A percentile compares a stretch with the other conserved stretches of the same genome.
Evolutionary conservation across 2,113 vertebrate genomes (phyloP).

Genomic region (Eudyptes chrysolophus): DNA sequence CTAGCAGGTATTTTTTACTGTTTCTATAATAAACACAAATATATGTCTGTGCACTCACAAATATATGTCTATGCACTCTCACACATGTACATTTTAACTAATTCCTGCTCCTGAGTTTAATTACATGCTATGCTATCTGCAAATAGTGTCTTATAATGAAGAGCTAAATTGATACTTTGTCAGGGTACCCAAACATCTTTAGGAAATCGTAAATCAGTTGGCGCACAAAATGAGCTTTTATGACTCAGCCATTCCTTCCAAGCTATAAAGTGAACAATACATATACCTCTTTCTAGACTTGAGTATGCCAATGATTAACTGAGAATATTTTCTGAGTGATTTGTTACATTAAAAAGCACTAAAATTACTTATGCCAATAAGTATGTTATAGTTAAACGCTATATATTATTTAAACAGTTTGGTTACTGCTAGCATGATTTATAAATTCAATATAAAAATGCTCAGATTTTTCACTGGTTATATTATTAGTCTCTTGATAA

Average conservation of each 20-base stretch:
- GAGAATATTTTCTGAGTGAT: conserved; percentile 7
- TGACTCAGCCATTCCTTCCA: background rate
- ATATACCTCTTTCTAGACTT: background rate
- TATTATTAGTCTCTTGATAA: conserved; percentile 75
- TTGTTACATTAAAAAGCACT: conserved; percentile 3
- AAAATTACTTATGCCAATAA: conserved; percentile 42
- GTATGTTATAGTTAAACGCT: conserved; percentile 35
- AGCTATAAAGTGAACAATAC: conserved; percentile 21
- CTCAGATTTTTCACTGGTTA: conserved; percentile 60
- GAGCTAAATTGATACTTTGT: conserved; percentile 5
- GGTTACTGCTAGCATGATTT: conserved; percentile 57
- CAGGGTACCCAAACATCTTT: background rate
- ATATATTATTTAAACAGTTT: conserved; percentile 50
- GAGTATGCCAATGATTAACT: conserved; percentile 28
- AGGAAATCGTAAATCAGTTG: background rate
- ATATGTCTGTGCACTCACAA: background rate
- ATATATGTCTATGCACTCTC: background rate
- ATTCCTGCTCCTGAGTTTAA: conserved; percentile 1
- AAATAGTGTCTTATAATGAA: background rate
- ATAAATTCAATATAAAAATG: conserved; percentile 64
- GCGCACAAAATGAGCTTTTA: background rate
- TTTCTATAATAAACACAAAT: background rate
- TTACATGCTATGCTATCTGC: background rate
- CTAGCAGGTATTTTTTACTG: background rate
- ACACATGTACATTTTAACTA: conserved; percentile 7